phyloP scores from a whole-genome alignment of 1,140 invertebrate genomes.

The Calliopsis andreniformis region DNA sequence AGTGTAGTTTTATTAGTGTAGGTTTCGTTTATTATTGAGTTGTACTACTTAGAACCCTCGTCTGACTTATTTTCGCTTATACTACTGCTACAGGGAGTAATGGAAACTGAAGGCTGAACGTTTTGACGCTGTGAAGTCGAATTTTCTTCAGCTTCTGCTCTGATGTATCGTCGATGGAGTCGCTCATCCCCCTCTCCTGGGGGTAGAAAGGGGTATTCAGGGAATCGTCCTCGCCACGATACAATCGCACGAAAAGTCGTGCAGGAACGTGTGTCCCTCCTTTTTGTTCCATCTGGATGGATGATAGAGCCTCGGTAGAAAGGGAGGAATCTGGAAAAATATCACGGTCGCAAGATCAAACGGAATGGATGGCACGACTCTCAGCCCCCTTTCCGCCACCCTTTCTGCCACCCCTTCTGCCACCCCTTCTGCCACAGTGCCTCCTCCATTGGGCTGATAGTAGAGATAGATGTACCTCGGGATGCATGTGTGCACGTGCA shows the following conservation, averaged over 20 bases:
- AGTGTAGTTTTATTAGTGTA: too few species aligned
- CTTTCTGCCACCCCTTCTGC: background rate
- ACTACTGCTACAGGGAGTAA: too few species aligned
- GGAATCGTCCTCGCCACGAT: constrained; percentile 8
- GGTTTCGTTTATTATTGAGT: too few species aligned
- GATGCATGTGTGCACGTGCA: background rate
- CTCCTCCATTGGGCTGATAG: constrained; percentile 31
- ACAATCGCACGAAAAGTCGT: constrained; percentile 36
- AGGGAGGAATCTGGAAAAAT: constrained; percentile 61
- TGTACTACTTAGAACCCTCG: too few species aligned
- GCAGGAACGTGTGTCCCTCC: background rate
- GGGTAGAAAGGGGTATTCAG: background rate
- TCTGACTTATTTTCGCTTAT: too few species aligned
- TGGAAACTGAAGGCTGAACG: too few species aligned
- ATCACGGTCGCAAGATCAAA: constrained; percentile 65
- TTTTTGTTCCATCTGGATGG: constrained; percentile 51
- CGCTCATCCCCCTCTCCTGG: too few species aligned
- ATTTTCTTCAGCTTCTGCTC: too few species aligned
- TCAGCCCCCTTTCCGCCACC: background rate
- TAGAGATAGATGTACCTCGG: constrained; percentile 9
- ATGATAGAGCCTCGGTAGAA: constrained; percentile 31
- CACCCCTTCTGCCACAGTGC: background rate
- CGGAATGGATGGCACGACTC: constrained; percentile 54
- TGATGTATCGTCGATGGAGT: background rate
- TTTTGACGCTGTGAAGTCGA: too few species aligned